Percentiles rank a stretch among this genome's conserved stretches.
These are phyloP conservation scores for Nomada goodeniana DNA, from an alignment of 2,888 invertebrate species.

Conservation along the genomic window DNA sequence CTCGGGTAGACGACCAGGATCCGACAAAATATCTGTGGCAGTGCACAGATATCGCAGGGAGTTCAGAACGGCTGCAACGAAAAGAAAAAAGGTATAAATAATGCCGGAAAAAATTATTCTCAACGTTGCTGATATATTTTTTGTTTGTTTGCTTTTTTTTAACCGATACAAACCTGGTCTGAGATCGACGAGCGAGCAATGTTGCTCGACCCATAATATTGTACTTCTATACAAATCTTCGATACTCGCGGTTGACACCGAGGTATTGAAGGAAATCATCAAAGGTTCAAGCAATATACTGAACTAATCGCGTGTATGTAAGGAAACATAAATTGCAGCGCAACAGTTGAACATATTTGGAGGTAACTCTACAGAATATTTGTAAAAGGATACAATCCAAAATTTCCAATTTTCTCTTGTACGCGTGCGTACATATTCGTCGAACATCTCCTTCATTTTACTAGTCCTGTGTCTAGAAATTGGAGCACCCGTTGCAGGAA, in stretches of 20 bases:
- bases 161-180: constrained; percentile 90
- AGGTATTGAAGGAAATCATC: constrained; percentile 95
- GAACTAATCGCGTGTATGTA: constrained; percentile 87
- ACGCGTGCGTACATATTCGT: constrained; percentile 93
- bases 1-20: constrained; percentile 94
- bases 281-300: constrained; percentile 96
- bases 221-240: constrained; percentile 97
- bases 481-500: constrained; percentile 98
- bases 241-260: constrained; percentile 95
- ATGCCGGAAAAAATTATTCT: not conserved
- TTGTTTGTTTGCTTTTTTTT: not conserved
- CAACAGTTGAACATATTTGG: not conserved
- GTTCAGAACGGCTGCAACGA: constrained; percentile 93
- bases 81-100: not conserved
- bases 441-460: constrained; percentile 97
- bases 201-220: constrained; percentile 97
- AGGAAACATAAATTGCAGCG: constrained; percentile 59
- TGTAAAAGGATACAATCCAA: constrained; percentile 95
- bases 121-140: not conserved
- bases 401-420: constrained; percentile 98
- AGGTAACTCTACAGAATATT: not conserved
- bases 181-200: constrained; percentile 97
- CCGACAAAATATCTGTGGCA: constrained; percentile 95
- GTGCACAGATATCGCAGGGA: constrained; percentile 96
- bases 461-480: constrained; percentile 95